Evolutionary conservation across 35 echinoderm and acorn worm genomes (phyloP).

Genomic region (Amphiura filiformis): DNA sequence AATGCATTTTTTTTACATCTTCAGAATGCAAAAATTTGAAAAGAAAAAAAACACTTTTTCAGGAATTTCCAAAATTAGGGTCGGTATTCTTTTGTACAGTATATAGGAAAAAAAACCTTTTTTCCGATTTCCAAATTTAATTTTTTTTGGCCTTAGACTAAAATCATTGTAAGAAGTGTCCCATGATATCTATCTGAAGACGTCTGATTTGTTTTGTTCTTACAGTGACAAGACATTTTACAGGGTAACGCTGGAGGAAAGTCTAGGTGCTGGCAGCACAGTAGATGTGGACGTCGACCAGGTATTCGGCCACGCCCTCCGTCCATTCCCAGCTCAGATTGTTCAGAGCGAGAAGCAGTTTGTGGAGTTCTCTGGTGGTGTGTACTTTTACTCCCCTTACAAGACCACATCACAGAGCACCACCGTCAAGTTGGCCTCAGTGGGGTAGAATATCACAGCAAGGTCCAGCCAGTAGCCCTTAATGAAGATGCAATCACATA

Average conservation of each 20-base stretch:
- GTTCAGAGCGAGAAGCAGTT: slow-evolving; percentile 90
- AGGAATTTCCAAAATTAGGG: too few species aligned
- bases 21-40: too few species aligned
- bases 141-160: too few species aligned
- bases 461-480: slow-evolving; percentile 72
- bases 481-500: slow-evolving; percentile 87
- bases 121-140: too few species aligned
- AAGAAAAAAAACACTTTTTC: too few species aligned
- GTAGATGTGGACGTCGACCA: slow-evolving; percentile 60
- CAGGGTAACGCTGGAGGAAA: slow-evolving; percentile 56
- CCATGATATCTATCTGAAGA: too few species aligned
- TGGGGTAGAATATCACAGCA: slow-evolving; percentile 71
- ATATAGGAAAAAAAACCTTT: too few species aligned
- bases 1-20: too few species aligned
- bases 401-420: slow-evolving; percentile 75
- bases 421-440: slow-evolving; percentile 69
- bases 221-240: slow-evolving; percentile 57
- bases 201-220: slow-evolving; percentile 19
- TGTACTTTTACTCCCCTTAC: slow-evolving; percentile 86
- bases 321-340: slow-evolving; percentile 77
- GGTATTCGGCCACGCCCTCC: slow-evolving; percentile 66
- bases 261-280: slow-evolving; percentile 50
- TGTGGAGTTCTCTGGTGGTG: slow-evolving; percentile 71
- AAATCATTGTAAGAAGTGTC: too few species aligned
- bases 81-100: too few species aligned